Conservation (phyloP, 2,888 invertebrate genomes). For the Anaspis maculata region DNA sequence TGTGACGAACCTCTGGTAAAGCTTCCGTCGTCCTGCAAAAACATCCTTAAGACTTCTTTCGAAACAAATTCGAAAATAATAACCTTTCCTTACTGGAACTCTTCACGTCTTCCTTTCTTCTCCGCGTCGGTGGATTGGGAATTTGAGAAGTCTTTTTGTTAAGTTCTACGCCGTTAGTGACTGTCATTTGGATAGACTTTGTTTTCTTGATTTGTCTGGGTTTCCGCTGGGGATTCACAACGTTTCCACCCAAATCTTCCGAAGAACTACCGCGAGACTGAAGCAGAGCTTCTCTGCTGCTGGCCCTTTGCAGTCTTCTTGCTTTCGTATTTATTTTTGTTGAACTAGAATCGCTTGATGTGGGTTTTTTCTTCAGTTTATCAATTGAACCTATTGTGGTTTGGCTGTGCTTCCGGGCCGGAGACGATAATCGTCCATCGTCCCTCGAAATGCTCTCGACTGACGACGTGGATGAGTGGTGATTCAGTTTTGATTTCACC, state of each 20-base stretch:
- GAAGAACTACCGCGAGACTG: slow-evolving; percentile 46
- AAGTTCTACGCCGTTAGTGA: slow-evolving; percentile 31
- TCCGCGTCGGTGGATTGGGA: slow-evolving; percentile 16
- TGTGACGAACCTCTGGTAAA: slow-evolving; percentile 42
- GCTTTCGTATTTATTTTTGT: slow-evolving; percentile 24
- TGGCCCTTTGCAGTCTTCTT: slow-evolving; percentile 44
- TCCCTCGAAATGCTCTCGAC: slow-evolving; percentile 33
- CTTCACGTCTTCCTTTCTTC: slow-evolving; percentile 34
- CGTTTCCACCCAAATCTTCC: slow-evolving; percentile 41
- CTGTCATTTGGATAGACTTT: slow-evolving; percentile 31
- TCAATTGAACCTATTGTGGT: too few relatives aligned
- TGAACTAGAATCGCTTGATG: slow-evolving; percentile 13
- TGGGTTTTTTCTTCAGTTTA: slow-evolving; percentile 5
- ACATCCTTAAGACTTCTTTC: too few relatives aligned
- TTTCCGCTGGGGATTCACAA: slow-evolving; percentile 34
- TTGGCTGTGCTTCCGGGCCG: neutral
- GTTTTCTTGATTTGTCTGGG: slow-evolving; percentile 38
- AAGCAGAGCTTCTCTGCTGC: slow-evolving; percentile 44
- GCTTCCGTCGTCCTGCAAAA: slow-evolving; percentile 15
- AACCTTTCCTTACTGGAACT: too few relatives aligned
- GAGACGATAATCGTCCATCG: slow-evolving; percentile 6
- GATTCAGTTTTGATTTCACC: slow-evolving; percentile 28
- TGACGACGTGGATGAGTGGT: slow-evolving; percentile 39
- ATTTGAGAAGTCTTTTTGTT: slow-evolving; percentile 19
- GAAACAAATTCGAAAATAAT: too few relatives aligned